Percentiles rank a stretch among this genome's conserved stretches.
Conservation (phyloP, 2,797 vertebrate genomes). For the Pseudomugil gertrudae region DNA sequence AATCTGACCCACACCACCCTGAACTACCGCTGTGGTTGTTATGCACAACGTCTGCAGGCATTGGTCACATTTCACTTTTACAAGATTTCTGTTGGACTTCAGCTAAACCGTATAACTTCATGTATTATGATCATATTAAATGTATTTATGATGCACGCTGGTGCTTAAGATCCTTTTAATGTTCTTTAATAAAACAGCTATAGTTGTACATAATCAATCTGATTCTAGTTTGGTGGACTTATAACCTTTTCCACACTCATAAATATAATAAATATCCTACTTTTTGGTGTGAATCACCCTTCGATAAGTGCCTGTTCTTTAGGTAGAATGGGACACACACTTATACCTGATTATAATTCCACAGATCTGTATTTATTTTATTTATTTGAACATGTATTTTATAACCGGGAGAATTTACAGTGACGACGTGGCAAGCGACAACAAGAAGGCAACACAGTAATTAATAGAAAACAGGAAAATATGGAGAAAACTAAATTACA, state of each 20-base stretch:
- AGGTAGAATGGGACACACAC: too few relatives aligned
- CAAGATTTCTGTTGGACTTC: slow-evolving; percentile 4
- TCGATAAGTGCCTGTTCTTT: too few relatives aligned
- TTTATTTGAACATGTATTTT: too few relatives aligned
- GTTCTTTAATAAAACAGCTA: not conserved
- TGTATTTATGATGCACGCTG: not conserved
- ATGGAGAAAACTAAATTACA: too few relatives aligned
- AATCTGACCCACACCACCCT: slow-evolving; percentile 20
- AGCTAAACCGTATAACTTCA: not conserved
- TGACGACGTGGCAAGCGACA: too few relatives aligned
- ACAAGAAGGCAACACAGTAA: too few relatives aligned
- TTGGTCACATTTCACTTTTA: slow-evolving; percentile 11
- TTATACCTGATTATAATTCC: too few relatives aligned
- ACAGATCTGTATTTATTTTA: too few relatives aligned
- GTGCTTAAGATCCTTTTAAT: not conserved
- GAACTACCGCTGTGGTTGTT: slow-evolving; percentile 4
- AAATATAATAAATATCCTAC: not conserved
- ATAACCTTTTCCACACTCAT: not conserved
- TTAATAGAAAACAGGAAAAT: too few relatives aligned
- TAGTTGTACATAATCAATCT: not conserved
- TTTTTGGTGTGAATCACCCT: not conserved
- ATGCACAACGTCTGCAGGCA: slow-evolving; percentile 2
- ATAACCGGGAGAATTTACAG: too few relatives aligned
- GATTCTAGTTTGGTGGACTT: not conserved
- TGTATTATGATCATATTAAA: not conserved